A percentile compares a stretch with the other conserved stretches of the same genome.
These are phyloP conservation scores for Vombatus ursinus DNA, from an alignment of 2,113 vertebrate species.

Conservation along the genomic window DNA sequence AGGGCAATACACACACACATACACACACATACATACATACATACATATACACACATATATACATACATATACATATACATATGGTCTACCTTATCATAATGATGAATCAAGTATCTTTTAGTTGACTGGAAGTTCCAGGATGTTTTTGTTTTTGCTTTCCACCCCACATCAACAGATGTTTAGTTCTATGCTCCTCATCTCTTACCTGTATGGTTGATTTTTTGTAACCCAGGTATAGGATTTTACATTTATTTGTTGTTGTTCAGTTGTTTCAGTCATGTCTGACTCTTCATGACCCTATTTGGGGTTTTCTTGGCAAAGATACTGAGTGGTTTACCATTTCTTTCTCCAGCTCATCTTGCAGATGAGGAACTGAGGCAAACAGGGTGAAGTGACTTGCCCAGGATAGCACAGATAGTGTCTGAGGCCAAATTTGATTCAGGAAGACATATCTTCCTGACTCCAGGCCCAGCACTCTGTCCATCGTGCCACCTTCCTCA, in stretches of 20 bases:
- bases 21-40: too few species aligned
- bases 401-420: background rate
- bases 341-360: background rate
- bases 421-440: background rate
- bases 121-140: too few species aligned
- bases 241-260: background rate
- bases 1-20: background rate
- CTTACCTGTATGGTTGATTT: background rate
- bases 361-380: background rate
- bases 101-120: too few species aligned
- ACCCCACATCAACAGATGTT: background rate
- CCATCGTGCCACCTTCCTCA: accelerated
- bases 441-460: background rate
- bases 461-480: background rate
- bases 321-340: background rate
- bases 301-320: background rate
- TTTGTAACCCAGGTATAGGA: background rate
- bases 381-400: background rate
- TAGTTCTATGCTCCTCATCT: background rate
- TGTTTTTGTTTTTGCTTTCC: too few species aligned
- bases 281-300: too few species aligned
- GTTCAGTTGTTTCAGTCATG: too few species aligned
- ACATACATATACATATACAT: background rate
- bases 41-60: too few species aligned
- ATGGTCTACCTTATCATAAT: background rate